phyloP scores from a whole-genome alignment of 2,888 invertebrate genomes.

The Psylliodes chrysocephalus region DNA sequence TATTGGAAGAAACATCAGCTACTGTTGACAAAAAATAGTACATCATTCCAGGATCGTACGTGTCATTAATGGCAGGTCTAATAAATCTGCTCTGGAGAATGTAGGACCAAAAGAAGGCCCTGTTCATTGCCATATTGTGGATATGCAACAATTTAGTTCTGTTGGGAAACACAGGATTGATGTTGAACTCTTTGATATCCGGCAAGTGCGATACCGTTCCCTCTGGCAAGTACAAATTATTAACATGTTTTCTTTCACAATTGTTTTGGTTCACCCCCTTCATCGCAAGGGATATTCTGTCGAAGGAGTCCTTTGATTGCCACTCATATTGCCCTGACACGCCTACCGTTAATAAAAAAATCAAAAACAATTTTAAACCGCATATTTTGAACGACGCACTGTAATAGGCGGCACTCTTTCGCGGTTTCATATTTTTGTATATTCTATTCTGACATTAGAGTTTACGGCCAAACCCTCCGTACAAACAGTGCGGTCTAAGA shows the following conservation, averaged over 20 bases:
- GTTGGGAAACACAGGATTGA: slow-evolving; percentile 94
- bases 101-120: slow-evolving; percentile 96
- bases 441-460: too few species aligned
- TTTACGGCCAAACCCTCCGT: too few species aligned
- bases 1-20: slow-evolving; percentile 94
- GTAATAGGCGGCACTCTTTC: not conserved
- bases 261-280: slow-evolving; percentile 87
- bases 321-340: slow-evolving; percentile 89
- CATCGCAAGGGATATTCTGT: slow-evolving; percentile 85
- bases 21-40: slow-evolving; percentile 95
- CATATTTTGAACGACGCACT: slow-evolving; percentile 12
- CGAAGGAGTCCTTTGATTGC: slow-evolving; percentile 90
- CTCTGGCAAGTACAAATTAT: slow-evolving; percentile 84
- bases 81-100: slow-evolving; percentile 90
- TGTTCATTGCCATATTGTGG: slow-evolving; percentile 95
- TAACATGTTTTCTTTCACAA: slow-evolving; percentile 87
- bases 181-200: slow-evolving; percentile 92
- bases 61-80: slow-evolving; percentile 88
- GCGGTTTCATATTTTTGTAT: too few species aligned
- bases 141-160: slow-evolving; percentile 91
- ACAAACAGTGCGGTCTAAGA: too few species aligned
- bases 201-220: slow-evolving; percentile 92
- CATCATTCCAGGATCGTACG: slow-evolving; percentile 98
- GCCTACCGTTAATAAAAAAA: slow-evolving; percentile 55
- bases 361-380: slow-evolving; percentile 5